Base-by-base conservation (phyloP, 2,797 vertebrate species). In the Toxotes lorentzi region DNA sequence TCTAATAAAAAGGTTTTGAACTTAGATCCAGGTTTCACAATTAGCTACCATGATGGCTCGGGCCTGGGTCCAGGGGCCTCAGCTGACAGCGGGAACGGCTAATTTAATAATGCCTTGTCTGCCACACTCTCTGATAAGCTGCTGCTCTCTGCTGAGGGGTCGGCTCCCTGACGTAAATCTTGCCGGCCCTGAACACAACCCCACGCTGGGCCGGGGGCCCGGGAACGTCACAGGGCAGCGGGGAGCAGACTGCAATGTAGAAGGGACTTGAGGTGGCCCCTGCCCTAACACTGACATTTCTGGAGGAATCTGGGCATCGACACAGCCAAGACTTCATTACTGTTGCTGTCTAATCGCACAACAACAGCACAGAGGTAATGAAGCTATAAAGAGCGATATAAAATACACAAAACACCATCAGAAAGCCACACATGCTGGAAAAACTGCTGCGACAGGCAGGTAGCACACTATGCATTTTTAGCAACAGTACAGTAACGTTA, bases 51-150 rank as follows among this genome's bases (percentile, higher is more conserved):
- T 83, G 79, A 83, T 87, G 86, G 69, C 69, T 80, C 38, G 16
- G 86, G 84, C 80, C 76, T 0, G 21, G 76, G 74, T 91, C 82
- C 90, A 85, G 76, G 79, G 82, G 66, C 81, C 85, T 94, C 85
- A 89, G 88, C 86, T 91, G 89, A 92, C 89, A 85, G 89, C 60
- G 35, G 85, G 91, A 90, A 86, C 12, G 47, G 71, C 85, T 92
- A 79, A 92, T 93, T 87, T 87, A 89, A 94, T 89, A 90, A 93
- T 13, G 65, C 4, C 78, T 75, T 81, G 88, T 84, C 89, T 50
- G 81, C 75, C 78, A 75, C 79, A 61, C 86, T 80, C 81, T 89
- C 84, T 89, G 89, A 90, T 89, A 85, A 91, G 87, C 72, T 76
- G 89, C 80, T 27, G 85, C 85, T 78, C 68, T 79, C 83, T 14